Evolutionary conservation across 1,140 invertebrate species (phyloP), one percentile per base, ranked within the genome.

Genomic region (Calosoma granatense): DNA sequence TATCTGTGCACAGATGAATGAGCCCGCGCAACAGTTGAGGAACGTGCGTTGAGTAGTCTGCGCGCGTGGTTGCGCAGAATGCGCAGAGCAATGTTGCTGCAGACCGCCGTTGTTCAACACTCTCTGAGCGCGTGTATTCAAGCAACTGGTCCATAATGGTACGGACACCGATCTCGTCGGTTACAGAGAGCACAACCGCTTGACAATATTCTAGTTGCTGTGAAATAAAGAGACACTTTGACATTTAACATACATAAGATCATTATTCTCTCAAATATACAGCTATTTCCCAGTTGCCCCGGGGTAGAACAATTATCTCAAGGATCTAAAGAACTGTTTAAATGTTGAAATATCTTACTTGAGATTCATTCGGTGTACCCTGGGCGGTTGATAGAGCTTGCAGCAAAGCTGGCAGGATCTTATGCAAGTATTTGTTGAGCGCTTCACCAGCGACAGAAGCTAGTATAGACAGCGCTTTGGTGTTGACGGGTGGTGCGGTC

Each of bases 361-460:
- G 78, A 17, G 79, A 72, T 72, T 92, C 88, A 55, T 84, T 77
- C 3, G 81, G 74, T 14, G 83, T 83, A 30, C 81, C 85, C 61
- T 47, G 41, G 14, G 82, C 80, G 59, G 82, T 81, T 0, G 78
- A 81, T 2, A 97, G 73, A 11, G 92, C 86, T 1, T 82, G 81
- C 56, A 97, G 78, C 51, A 98, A 75, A 17, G 95, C 92, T 11
- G 93, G 92, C 54, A 98, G 72, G 62, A 98, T 94, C 72, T 91
- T 93, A 56, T 84, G 80, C 57, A 98, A 76, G 71, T 96, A 94
- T 68, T 87, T 87, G 1, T 90, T 92, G n/a, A 98, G 74, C 20
- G 93, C 86, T 67, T 97, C 92, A 22, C 88, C 92, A 60, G 94
- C 93, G 3, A 96, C 94, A 20, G 92, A 90, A 2, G 93, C 91